phyloP scores from a whole-genome alignment of 2,888 invertebrate species.

The Meta bourneti region DNA sequence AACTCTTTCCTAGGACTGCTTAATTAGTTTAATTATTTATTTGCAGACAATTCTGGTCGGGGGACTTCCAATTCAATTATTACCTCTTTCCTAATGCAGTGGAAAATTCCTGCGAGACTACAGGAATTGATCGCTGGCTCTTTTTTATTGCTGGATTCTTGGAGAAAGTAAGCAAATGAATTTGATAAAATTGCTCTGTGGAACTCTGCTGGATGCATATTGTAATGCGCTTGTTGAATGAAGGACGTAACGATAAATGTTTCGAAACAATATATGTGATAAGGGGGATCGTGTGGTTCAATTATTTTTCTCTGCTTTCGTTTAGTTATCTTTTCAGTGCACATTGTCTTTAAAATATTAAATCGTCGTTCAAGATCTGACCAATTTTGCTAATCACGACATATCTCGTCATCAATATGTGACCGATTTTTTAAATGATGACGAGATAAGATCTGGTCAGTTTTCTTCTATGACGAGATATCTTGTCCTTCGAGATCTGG shows the following conservation, averaged over 20 bases:
- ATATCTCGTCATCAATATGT: too few species aligned
- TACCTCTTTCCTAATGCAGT: neutral
- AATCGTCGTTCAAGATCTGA: too few species aligned
- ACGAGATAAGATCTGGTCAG: too few species aligned
- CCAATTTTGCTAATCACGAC: too few species aligned
- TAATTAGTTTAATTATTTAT: constrained; percentile 49
- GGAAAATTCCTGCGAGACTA: constrained; percentile 3
- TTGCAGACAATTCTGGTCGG: neutral
- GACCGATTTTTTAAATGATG: too few species aligned
- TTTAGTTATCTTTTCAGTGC: too few species aligned
- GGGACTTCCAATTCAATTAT: constrained; percentile 13
- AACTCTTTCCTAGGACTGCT: neutral
- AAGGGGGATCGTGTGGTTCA: neutral
- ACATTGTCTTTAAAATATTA: too few species aligned
- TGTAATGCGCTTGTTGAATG: neutral
- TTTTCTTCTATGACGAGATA: too few species aligned
- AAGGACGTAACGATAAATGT: neutral
- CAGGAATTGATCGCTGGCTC: neutral
- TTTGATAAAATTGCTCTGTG: neutral
- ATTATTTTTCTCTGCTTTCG: too few species aligned
- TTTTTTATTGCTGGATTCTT: neutral
- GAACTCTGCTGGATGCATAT: neutral
- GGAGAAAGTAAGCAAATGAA: neutral
- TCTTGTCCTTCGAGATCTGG: too few species aligned
- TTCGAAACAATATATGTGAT: neutral